These are phyloP conservation scores for Lepidocolaptes lacrymiger DNA, from an alignment of 2,797 vertebrate genomes.

Conservation along the genomic window DNA sequence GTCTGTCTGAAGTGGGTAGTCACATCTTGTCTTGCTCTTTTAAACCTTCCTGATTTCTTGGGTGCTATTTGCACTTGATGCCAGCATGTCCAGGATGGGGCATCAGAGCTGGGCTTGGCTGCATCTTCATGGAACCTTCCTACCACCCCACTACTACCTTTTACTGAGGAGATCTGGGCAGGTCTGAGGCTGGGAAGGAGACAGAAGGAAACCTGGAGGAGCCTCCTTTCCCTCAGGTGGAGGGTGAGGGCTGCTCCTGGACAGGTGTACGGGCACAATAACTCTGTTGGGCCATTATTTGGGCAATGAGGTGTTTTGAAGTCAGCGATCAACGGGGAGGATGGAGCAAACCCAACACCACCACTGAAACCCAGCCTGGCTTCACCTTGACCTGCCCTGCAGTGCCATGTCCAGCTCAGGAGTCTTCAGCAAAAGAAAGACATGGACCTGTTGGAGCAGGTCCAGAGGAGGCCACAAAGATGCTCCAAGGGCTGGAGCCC, in stretches of 20 bases:
- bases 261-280: too few relatives aligned
- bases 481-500: not conserved
- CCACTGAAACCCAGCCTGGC: too few relatives aligned
- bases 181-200: not conserved
- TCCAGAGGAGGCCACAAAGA: not conserved
- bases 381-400: too few relatives aligned
- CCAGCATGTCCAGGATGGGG: not conserved
- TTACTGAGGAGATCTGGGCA: not conserved
- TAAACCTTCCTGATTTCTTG: not conserved
- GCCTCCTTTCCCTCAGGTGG: not conserved
- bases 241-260: not conserved
- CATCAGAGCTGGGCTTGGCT: not conserved
- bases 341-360: not conserved
- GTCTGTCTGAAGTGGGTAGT: not conserved
- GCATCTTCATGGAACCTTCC: not conserved
- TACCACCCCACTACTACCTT: not conserved
- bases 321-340: not conserved
- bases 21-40: not conserved
- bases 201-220: not conserved
- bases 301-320: not conserved
- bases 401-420: too few relatives aligned
- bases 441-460: not conserved
- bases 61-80: not conserved
- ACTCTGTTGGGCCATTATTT: not conserved
- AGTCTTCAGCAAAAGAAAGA: too few relatives aligned